Conservation (phyloP, 1,140 invertebrate species). For the Gonatopus flavifemur region DNA sequence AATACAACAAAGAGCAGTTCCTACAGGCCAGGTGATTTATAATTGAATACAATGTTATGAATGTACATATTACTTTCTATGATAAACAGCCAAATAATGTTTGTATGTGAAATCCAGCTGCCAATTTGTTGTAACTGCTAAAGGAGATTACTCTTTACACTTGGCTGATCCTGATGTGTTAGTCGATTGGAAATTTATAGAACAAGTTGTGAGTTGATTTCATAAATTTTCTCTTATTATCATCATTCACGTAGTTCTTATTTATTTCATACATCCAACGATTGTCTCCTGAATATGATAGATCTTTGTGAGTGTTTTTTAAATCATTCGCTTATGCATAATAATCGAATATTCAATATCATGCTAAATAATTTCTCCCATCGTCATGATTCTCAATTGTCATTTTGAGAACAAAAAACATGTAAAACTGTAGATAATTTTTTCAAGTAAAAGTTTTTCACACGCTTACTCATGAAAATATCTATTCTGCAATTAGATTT, state of each 20-base stretch:
- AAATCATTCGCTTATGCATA: no score
- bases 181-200: constrained; percentile 88
- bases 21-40: constrained; percentile 89
- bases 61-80: background rate
- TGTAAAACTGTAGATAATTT: no score
- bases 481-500: no score
- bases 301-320: no score
- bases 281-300: background rate
- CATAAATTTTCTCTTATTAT: constrained; percentile 2
- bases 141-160: constrained; percentile 76
- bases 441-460: no score
- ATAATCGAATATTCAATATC: no score
- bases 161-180: constrained; percentile 82
- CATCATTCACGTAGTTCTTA: background rate
- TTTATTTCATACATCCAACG: constrained; percentile 6
- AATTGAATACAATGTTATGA: background rate
- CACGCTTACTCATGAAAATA: no score
- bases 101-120: constrained; percentile 67
- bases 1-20: constrained; percentile 91
- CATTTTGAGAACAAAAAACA: no score
- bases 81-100: background rate
- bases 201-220: constrained; percentile 83
- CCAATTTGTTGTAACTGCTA: constrained; percentile 88
- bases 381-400: no score
- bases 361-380: no score